These are phyloP conservation scores for Eleginops maclovinus DNA, from an alignment of 2,113 vertebrate genomes.

Conservation along the genomic window DNA sequence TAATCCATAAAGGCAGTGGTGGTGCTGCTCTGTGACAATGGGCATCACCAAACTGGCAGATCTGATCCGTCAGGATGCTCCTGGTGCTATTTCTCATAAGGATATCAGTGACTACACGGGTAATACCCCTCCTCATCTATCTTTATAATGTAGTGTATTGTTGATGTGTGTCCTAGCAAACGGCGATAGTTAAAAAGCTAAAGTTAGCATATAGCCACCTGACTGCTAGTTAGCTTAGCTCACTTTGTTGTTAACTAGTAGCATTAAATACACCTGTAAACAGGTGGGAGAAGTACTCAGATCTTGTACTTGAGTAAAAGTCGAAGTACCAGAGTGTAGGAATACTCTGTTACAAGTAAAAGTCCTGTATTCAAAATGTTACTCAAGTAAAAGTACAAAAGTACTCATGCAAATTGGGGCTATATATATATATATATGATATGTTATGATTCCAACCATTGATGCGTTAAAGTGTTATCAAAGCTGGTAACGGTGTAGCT, in stretches of 20 bases:
- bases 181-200: conserved; percentile 6
- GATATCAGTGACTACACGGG: conserved; percentile 82
- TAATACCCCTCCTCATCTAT: not conserved
- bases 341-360: no score
- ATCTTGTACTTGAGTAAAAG: no score
- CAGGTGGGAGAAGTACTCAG: no score
- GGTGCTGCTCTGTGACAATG: conserved; percentile 54
- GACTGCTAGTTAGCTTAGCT: not conserved
- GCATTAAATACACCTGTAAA: no score
- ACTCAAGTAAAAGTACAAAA: no score
- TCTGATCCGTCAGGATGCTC: conserved; percentile 77
- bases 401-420: no score
- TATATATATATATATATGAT: no score
- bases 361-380: no score
- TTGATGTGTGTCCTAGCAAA: rapidly evolving
- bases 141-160: not conserved
- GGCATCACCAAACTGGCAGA: conserved; percentile 83
- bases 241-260: not conserved
- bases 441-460: no score
- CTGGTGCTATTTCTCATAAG: conserved; percentile 66
- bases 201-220: conserved; percentile 28
- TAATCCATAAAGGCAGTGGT: not conserved
- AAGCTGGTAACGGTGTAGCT: no score
- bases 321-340: no score
- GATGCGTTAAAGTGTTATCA: no score